Base-by-base conservation (phyloP, 2,888 invertebrate species). In the Sesia apiformis region DNA sequence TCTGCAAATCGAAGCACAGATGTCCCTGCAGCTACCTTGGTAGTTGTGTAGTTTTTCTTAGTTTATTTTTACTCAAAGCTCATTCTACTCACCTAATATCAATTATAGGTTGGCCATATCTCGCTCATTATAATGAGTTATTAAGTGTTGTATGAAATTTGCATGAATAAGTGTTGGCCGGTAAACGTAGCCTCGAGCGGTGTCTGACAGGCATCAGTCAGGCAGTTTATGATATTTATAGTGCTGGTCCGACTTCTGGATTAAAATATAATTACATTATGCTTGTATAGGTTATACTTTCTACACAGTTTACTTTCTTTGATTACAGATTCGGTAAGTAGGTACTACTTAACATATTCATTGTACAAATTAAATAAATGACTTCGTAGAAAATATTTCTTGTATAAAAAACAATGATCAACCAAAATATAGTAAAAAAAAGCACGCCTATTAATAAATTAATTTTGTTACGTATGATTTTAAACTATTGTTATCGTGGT, bases 91-190 rank as follows among this genome's bases (percentile, higher is more conserved):
- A 46, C 46, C 46, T 46, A 46, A 46, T 46, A 46, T 46, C 46
- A 46, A 46, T 46, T 46, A 46, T 46, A 23, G 46, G 8, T 23
- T 46, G 46, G 46, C 46, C 46, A 8, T 46, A 46, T 46, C 46
- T 46, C 62, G 63, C 46, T 46, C 46, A 46, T 46, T 46, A 46
- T 68, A 66, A 70, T 70, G 64, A 64, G 62, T 65, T 63, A 66
- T 65, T 68, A 67, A 66, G 61, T 61, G 63, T 61, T 66, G 65
- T 64, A 66, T 65, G 66, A 66, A 62, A 65, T 64, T 61, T 64
- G 65, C 60, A 60, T 61, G 52, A n/a, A 53, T 61, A 58, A 61
- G 59, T 59, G 59, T 55, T 39, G 50, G 50, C 7, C 39, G 38
- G 50, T 50, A 50, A 50, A 50, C 50, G 38, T 7, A 7, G 50